A percentile compares a stretch with the other conserved stretches of the same genome.
Conservation (phyloP, 2,888 invertebrate genomes). For the Tachina grossa region DNA sequence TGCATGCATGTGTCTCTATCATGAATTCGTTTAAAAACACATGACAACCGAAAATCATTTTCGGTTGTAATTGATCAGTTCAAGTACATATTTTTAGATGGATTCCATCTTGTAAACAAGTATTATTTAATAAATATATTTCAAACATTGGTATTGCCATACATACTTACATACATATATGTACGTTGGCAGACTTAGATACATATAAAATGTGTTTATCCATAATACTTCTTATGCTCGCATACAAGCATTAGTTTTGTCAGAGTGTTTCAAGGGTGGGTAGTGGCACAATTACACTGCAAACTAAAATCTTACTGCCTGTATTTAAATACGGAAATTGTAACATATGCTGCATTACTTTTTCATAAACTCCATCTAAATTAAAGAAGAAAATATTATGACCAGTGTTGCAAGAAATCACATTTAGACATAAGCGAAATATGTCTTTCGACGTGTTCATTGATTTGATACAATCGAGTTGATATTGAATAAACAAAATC, state of each 20-base stretch:
- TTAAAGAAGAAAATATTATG: background rate
- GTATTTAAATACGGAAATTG: constrained; percentile 54
- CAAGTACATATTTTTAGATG: constrained; percentile 62
- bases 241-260: background rate
- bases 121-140: constrained; percentile 45
- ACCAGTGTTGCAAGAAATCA: background rate
- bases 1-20: background rate
- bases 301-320: constrained; percentile 8
- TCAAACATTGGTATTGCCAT: background rate
- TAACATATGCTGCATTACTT: constrained; percentile 63
- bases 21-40: constrained; percentile 47
- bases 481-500: no score
- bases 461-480: no score
- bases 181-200: constrained; percentile 16
- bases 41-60: constrained; percentile 58
- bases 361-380: constrained; percentile 29
- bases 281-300: constrained; percentile 2
- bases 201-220: background rate
- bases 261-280: constrained; percentile 56
- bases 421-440: no score
- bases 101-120: constrained; percentile 60
- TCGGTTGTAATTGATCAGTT: constrained; percentile 68
- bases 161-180: background rate
- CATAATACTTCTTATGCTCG: no score
- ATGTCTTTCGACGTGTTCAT: no score